Base-by-base conservation (phyloP, 1,140 invertebrate genomes). In the Chymomyza costata region DNA sequence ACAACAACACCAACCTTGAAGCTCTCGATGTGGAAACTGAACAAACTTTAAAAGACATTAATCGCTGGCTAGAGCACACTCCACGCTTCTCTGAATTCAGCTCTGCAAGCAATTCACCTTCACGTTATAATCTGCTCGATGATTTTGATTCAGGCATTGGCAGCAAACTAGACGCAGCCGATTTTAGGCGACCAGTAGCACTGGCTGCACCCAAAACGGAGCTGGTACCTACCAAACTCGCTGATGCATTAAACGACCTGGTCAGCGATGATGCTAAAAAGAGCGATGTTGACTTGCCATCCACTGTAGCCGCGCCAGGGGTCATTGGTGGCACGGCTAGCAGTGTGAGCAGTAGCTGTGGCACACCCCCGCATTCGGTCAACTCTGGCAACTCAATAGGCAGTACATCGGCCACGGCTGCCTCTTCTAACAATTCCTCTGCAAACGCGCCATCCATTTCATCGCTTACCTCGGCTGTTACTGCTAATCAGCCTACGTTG, bases 1-100 rank as follows among this genome's bases (percentile, higher is more conserved):
- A 87, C 65, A 90, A 88, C 67, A 87, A 87, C 58, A 89, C 90
- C 5, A 91, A 90, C 6, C 90, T 93, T 48, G 92, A 94, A 76
- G 93, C 93, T 0, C 86, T 95, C 2, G 91, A 91, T 71, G 87
- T 91, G 61, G 92, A 91, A 2, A 93, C 92, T 0, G 93, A 95
- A 84, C 92, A 95, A 87, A 94, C 93, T 14, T 87, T 95, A 2
- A 94, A 94, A 89, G 94, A 95, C 81, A 94, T 95, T 15, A 95
- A 93, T 70, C 94, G 94, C 74, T 95, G 93, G 93, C 85, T 96
- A 34, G 93, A 95, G 78, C 93, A 95, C 62, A 91, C 93, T 2
- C 93, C 94, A 0, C 90, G 90, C 54, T 89, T 91, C 41, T 89
- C 91, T 0, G 91, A 91, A 67, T 93, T 92, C 55, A 91, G 90